These are phyloP conservation scores for Physeter macrocephalus DNA, from an alignment of 2,113 vertebrate genomes.

Conservation along the genomic window DNA sequence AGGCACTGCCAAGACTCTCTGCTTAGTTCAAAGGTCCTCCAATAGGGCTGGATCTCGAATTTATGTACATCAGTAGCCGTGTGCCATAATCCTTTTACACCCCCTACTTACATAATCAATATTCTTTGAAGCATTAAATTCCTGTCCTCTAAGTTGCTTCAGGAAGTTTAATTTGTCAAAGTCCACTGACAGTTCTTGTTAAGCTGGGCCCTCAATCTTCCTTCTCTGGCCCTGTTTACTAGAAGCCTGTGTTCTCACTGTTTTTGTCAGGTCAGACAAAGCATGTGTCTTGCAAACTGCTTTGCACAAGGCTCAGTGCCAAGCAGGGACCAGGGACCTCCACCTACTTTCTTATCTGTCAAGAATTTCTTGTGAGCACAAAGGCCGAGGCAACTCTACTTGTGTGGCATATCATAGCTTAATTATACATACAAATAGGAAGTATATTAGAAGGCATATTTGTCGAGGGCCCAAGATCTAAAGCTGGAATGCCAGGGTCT, in stretches of 20 bases:
- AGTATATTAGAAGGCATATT: background rate
- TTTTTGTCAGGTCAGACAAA: background rate
- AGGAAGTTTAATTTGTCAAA: slow-evolving; percentile 38
- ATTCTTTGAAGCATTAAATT: slow-evolving; percentile 52
- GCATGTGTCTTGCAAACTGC: background rate
- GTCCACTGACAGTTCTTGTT: background rate
- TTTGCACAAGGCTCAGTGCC: background rate
- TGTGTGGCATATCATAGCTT: background rate
- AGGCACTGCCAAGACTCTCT: background rate
- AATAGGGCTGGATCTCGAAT: background rate
- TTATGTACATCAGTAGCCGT: background rate
- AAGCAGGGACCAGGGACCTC: background rate
- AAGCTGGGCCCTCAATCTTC: background rate
- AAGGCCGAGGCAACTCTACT: background rate
- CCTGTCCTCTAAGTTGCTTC: background rate
- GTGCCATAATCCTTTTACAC: background rate
- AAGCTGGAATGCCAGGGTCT: background rate
- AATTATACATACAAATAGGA: background rate
- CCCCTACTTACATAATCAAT: background rate
- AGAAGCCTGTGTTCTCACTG: background rate
- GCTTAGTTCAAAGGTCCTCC: background rate
- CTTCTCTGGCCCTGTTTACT: background rate
- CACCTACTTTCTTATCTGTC: background rate
- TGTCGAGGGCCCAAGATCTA: background rate
- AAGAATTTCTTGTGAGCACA: background rate